Evolutionary conservation across 2,113 vertebrate species (phyloP), one percentile per base, ranked within the genome.

Genomic region (Serilophus lunatus): DNA sequence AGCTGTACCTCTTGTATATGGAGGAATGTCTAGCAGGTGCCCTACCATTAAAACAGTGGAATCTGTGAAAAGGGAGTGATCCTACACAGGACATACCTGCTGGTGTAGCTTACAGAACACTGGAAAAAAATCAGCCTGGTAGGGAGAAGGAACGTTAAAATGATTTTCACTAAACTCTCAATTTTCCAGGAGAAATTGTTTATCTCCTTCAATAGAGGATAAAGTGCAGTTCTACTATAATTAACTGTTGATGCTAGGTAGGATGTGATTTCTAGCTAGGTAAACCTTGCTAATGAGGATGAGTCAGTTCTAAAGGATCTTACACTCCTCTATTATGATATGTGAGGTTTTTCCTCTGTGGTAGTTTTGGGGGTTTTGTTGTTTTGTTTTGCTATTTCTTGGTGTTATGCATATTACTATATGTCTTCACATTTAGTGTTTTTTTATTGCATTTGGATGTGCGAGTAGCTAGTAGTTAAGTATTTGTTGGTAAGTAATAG

Each of bases 261-360:
- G 59, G 23, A 61, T 61, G 49, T 85, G 50, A 65, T 14, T 82
- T 76, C 22, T 69, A 71, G 25, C 15, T 77, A 47, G 14, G 36
- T 51, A 56, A 77, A 38, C 17, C 33, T 85, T 88, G 10, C 31
- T 88, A 54, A 61, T 26, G 69, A 92, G 60, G 35, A 24, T 53
- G 23, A 50, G 29, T 56, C 38, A 29, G 13, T 81, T 83, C 18
- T 54, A 69, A 63, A 51, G 31, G 11, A 72, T 85, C 23, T 71
- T 78, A 28, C 7, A 59, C 25, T 60, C 16, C 75, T 60, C 29
- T 40, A 0, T 57, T 59, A 12, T 44, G 22, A 10, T 72, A 26
- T 2, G 1, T 42, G 17, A 1, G 3, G 0, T 2, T n/a, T 86
- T 80, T 50, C 13, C 6, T 65, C 22, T 20, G 49, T 74, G 29